phyloP scores from a whole-genome alignment of 1,140 invertebrate genomes.

The Zaprionus ghesquierei region DNA sequence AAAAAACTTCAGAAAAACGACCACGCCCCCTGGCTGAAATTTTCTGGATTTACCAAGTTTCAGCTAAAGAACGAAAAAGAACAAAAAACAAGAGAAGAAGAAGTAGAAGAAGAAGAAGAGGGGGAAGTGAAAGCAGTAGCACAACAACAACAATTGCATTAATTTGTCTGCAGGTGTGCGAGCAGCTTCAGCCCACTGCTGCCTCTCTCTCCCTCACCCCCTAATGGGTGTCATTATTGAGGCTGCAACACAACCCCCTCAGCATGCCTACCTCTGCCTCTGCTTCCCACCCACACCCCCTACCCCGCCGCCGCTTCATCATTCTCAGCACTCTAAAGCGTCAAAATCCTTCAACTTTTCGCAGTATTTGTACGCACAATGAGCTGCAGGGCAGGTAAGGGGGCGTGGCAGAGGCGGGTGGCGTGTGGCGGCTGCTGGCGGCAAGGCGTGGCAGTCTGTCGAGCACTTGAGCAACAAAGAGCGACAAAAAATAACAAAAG shows the following conservation, averaged over 20 bases:
- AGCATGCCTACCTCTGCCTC: no score
- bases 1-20: neutral
- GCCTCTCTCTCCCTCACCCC: neutral
- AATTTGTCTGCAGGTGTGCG: conserved; percentile 70
- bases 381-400: conserved; percentile 27
- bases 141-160: conserved; percentile 49
- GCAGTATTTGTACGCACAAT: conserved; percentile 60
- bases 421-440: conserved; percentile 6
- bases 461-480: conserved; percentile 50
- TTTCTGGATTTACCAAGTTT: neutral
- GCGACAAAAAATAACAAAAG: conserved; percentile 67
- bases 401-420: no score
- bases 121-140: neutral
- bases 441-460: conserved; percentile 48
- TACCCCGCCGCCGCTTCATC: neutral
- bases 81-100: neutral
- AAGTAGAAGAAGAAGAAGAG: neutral
- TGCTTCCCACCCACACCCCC: neutral
- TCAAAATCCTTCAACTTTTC: conserved; percentile 80
- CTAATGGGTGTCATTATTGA: conserved; percentile 47
- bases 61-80: neutral
- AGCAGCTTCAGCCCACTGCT: neutral
- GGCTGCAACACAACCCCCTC: conserved; percentile 6
- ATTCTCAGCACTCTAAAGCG: conserved; percentile 59
- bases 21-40: neutral